Conservation (phyloP, 2,797 vertebrate genomes). For the Anableps anableps region DNA sequence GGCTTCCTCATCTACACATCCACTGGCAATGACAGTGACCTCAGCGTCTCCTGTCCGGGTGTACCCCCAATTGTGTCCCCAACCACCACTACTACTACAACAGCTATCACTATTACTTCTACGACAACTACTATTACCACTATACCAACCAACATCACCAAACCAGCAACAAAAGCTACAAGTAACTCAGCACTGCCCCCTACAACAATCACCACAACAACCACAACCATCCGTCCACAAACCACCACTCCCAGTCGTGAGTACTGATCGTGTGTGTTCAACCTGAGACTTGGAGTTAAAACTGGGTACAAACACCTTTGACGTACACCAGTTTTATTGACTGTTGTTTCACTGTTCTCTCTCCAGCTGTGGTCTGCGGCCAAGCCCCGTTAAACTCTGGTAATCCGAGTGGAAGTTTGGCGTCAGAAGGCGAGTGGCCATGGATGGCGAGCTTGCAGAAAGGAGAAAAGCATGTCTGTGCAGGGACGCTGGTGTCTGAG, state of each 20-base stretch:
- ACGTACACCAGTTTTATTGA: not conserved
- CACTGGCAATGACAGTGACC: slow-evolving; percentile 58
- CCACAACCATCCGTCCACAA: not conserved
- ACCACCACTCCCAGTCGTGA: not conserved
- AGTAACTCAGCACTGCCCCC: rapidly evolving
- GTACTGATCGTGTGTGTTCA: not conserved
- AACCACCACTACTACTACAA: not conserved
- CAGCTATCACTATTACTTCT: not conserved
- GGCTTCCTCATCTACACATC: slow-evolving; percentile 55
- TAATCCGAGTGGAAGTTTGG: slow-evolving; percentile 11
- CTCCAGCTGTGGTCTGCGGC: slow-evolving; percentile 72
- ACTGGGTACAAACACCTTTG: not conserved
- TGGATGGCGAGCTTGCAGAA: slow-evolving; percentile 80
- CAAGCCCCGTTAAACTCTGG: slow-evolving; percentile 48
- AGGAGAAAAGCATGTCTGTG: slow-evolving; percentile 75
- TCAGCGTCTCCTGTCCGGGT: slow-evolving; percentile 35
- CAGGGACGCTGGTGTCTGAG: slow-evolving; percentile 79
- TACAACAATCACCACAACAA: not conserved
- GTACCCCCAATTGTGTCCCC: slow-evolving; percentile 16
- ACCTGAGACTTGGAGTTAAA: not conserved
- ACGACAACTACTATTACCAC: not conserved
- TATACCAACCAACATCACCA: not conserved
- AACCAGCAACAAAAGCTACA: not conserved
- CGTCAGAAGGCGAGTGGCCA: slow-evolving; percentile 59
- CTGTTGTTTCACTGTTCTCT: not conserved